Percentiles rank a stretch among this genome's conserved stretches.
Evolutionary conservation across 2,888 invertebrate genomes (phyloP).

Genomic region (Diarsia rubi): DNA sequence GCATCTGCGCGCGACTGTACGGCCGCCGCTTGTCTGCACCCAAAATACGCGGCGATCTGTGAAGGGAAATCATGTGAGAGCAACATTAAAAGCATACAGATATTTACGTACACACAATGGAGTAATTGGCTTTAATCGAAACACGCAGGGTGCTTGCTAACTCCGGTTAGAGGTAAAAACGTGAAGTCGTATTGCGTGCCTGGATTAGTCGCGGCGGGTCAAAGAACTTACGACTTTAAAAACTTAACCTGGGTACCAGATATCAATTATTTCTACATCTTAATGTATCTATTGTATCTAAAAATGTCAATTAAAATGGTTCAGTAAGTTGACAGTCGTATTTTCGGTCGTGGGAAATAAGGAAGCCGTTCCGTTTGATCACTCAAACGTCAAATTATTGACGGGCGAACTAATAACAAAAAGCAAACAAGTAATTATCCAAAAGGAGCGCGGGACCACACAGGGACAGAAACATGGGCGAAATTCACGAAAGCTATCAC

Average conservation of each 20-base stretch:
- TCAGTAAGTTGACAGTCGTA: constrained; percentile 37
- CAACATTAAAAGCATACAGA: constrained; percentile 57
- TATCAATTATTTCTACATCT: constrained; percentile 36
- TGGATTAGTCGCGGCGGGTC: constrained; percentile 59
- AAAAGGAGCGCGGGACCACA: constrained; percentile 83
- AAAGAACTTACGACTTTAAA: constrained; percentile 60
- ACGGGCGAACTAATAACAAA: constrained; percentile 75
- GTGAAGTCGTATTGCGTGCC: constrained; percentile 59
- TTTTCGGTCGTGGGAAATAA: constrained; percentile 69
- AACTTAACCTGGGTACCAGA: constrained; percentile 43
- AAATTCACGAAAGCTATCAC: constrained; percentile 88
- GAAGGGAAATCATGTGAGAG: constrained; percentile 75
- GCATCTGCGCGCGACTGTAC: constrained; percentile 87
- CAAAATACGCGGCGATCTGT: constrained; percentile 82
- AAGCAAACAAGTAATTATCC: constrained; percentile 77
- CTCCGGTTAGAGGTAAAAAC: constrained; percentile 52
- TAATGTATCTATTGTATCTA: constrained; percentile 35
- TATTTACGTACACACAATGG: constrained; percentile 53
- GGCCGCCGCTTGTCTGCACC: constrained; percentile 81
- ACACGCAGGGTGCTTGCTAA: constrained; percentile 51
- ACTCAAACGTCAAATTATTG: constrained; percentile 80
- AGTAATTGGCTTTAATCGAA: constrained; percentile 54
- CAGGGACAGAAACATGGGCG: constrained; percentile 82
- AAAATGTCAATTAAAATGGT: constrained; percentile 55
- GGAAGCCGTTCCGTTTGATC: constrained; percentile 76